These are phyloP conservation scores for Conus ventricosus DNA, from an alignment of 1,140 invertebrate species.

Conservation along the genomic window DNA sequence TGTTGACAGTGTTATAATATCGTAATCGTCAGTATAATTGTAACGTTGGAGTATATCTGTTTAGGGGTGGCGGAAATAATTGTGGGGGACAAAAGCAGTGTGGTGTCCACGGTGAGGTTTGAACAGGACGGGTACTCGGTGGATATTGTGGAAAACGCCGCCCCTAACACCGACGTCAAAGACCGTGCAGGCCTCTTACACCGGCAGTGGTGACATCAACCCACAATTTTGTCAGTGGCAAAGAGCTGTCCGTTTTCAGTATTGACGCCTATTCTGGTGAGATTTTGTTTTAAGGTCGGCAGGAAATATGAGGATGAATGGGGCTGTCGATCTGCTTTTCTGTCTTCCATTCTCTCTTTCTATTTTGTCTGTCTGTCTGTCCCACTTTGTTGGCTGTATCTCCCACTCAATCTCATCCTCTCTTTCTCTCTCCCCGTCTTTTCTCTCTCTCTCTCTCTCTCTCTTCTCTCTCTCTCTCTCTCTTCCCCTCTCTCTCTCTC, in stretches of 20 bases:
- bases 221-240: constrained; percentile 66
- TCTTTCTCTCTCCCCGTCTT: too few relatives aligned
- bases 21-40: too few relatives aligned
- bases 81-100: constrained; percentile 43
- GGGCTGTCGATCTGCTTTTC: background rate
- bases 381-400: background rate
- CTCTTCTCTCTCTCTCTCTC: too few relatives aligned
- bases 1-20: too few relatives aligned
- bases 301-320: too few relatives aligned
- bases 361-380: background rate
- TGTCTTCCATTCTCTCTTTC: background rate
- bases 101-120: constrained; percentile 78
- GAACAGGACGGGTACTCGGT: constrained; percentile 87
- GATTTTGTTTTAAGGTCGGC: background rate
- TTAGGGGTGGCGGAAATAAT: constrained; percentile 60
- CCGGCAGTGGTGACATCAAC: constrained; percentile 38
- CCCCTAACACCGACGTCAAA: constrained; percentile 78
- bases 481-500: too few relatives aligned
- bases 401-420: background rate
- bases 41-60: background rate
- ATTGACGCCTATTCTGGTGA: constrained; percentile 49
- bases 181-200: constrained; percentile 38
- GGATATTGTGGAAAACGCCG: constrained; percentile 85
- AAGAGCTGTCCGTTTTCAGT: constrained; percentile 58
- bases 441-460: too few relatives aligned